Percentiles rank a stretch among this genome's conserved stretches.
phyloP scores from a whole-genome alignment of 2,113 vertebrate species.

The Eidolon helvum region DNA sequence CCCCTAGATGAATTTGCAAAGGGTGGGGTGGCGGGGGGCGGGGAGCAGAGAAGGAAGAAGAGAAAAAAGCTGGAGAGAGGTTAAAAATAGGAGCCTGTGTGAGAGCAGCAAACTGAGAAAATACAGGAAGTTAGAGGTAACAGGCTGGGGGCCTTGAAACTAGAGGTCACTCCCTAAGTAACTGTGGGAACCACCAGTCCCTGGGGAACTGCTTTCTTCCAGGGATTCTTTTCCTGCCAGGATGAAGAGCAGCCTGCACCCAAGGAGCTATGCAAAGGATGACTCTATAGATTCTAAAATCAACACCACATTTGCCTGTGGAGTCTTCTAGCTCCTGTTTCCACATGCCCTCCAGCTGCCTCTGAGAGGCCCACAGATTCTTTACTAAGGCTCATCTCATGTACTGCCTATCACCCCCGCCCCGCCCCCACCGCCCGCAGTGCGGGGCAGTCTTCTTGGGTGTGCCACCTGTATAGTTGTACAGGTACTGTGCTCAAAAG shows the following conservation, averaged over 20 bases:
- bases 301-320: neutral
- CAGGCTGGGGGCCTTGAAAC: neutral
- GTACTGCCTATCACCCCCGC: neutral
- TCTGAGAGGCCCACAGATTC: neutral
- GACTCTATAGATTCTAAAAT: neutral
- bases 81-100: neutral
- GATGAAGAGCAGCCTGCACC: neutral
- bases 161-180: neutral
- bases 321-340: neutral
- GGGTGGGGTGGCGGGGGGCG: accelerated
- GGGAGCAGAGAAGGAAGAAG: neutral
- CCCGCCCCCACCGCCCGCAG: too few species aligned
- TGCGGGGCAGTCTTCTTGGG: neutral
- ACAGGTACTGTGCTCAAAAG: neutral
- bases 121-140: neutral
- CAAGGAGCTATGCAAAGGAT: neutral
- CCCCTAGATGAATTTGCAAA: neutral
- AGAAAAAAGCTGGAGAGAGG: neutral
- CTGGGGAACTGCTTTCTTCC: neutral
- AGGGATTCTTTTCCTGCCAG: neutral
- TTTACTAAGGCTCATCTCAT: neutral
- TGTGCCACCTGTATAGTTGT: neutral
- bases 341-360: neutral
- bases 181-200: neutral
- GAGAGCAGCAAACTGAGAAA: neutral